Percentiles rank a stretch among this genome's conserved stretches.
Conservation (phyloP, 2,888 invertebrate species). For the Nymphalis polychloros region DNA sequence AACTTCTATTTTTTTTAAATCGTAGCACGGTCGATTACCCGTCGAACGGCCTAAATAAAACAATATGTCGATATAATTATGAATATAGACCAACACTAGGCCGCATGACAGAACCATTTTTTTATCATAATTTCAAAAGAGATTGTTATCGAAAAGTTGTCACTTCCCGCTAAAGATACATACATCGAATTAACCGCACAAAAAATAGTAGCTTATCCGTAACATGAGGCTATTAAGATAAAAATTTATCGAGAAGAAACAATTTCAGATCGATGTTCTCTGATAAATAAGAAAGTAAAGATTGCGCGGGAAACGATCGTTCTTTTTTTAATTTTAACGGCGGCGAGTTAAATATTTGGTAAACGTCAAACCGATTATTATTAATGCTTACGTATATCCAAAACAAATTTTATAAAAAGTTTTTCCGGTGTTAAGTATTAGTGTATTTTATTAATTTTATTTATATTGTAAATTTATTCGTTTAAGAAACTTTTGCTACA, state of each 20-base stretch:
- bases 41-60: neutral
- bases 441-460: too few species aligned
- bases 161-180: slow-evolving; percentile 28
- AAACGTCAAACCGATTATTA: neutral
- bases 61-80: neutral
- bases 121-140: neutral
- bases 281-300: slow-evolving; percentile 19
- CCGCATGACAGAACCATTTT: neutral
- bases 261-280: slow-evolving; percentile 21
- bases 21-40: too few species aligned
- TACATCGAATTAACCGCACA: slow-evolving; percentile 35
- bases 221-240: slow-evolving; percentile 66
- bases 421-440: too few species aligned
- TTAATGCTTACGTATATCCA: neutral
- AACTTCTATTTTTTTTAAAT: too few species aligned
- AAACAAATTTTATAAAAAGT: too few species aligned
- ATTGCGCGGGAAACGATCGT: slow-evolving; percentile 19
- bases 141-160: slow-evolving; percentile 26
- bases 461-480: too few species aligned
- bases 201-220: slow-evolving; percentile 64
- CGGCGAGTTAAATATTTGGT: neutral
- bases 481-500: too few species aligned
- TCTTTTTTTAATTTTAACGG: slow-evolving; percentile 9
- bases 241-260: slow-evolving; percentile 40
- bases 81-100: neutral